Evolutionary conservation across 1,140 invertebrate species (phyloP), one percentile per base, ranked within the genome.

Genomic region (Phocides pigmalion): DNA sequence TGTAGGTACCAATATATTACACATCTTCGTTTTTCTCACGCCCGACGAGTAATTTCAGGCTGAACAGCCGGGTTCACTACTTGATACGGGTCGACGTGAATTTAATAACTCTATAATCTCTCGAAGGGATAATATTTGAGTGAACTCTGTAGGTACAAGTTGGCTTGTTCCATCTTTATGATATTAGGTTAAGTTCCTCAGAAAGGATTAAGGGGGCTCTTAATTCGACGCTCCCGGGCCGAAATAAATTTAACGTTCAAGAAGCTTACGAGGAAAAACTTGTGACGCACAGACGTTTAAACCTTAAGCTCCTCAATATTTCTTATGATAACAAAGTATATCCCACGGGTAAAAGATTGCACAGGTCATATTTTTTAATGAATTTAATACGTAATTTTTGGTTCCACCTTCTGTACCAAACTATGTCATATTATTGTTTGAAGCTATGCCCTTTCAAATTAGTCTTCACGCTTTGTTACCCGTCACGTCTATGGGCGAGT

Each of bases 241-340:
- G 77, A 84, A 84, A 88, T 90, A 90, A 90, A 88, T 88, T 90
- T 87, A 82, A 87, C 79, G 83, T 76, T 87, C 73, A 72, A 81
- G 80, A 65, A 83, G 85, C 84, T 90, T 87, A 90, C 76, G 76
- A 85, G 79, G 85, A 88, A 90, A 90, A 90, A 90, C 84, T 85
- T 79, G 76, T 78, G 79, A 82, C 76, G 79, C 66, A 74, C 81
- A 62, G 70, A 66, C 68, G 67, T 61, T 65, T 79, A 75, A 81
- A 74, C 72, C 66, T 67, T 67, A 82, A 74, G 69, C 68, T 71
- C 68, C 71, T 78, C 56, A 66, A 73, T 74, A 76, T 72, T 68
- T 68, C 59, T 77, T 72, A 73, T 69, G 71, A 72, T 70, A 79
- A 68, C 51, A 58, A 58, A 66, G 63, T 68, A 22, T 46, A 25